Conservation (phyloP, 1,140 invertebrate genomes). For the Aphelinus certus region DNA sequence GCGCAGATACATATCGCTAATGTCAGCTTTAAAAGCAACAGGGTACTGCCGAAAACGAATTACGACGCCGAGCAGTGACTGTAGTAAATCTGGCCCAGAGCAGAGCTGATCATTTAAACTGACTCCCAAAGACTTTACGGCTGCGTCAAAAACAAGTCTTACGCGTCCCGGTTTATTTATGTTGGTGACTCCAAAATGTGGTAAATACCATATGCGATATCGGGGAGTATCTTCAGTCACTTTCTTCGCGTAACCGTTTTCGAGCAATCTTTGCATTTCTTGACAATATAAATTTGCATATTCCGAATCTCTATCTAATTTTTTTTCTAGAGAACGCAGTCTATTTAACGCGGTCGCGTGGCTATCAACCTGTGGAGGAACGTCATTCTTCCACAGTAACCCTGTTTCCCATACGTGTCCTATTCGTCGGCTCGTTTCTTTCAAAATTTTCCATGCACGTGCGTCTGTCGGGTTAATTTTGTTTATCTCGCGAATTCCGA, state of each 20-base stretch:
- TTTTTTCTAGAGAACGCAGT: slow-evolving; percentile 20
- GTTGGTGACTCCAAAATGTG: slow-evolving; percentile 49
- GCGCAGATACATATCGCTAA: neutral
- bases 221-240: neutral
- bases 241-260: slow-evolving; percentile 39
- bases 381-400: slow-evolving; percentile 31
- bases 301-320: slow-evolving; percentile 10
- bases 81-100: neutral
- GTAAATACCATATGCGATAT: slow-evolving; percentile 43
- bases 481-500: slow-evolving; percentile 20
- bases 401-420: slow-evolving; percentile 39
- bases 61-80: neutral
- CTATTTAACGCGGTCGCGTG: slow-evolving; percentile 16
- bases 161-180: slow-evolving; percentile 46
- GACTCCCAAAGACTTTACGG: slow-evolving; percentile 37
- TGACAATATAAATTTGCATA: slow-evolving; percentile 19
- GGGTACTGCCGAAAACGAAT: neutral
- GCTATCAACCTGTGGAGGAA: neutral
- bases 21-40: neutral
- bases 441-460: slow-evolving; percentile 14
- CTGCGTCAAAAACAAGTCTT: slow-evolving; percentile 50
- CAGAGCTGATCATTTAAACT: slow-evolving; percentile 46
- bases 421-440: slow-evolving; percentile 12
- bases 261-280: slow-evolving; percentile 38
- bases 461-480: neutral